phyloP scores from a whole-genome alignment of 1,140 invertebrate species.

The Berghia stephanieae region DNA sequence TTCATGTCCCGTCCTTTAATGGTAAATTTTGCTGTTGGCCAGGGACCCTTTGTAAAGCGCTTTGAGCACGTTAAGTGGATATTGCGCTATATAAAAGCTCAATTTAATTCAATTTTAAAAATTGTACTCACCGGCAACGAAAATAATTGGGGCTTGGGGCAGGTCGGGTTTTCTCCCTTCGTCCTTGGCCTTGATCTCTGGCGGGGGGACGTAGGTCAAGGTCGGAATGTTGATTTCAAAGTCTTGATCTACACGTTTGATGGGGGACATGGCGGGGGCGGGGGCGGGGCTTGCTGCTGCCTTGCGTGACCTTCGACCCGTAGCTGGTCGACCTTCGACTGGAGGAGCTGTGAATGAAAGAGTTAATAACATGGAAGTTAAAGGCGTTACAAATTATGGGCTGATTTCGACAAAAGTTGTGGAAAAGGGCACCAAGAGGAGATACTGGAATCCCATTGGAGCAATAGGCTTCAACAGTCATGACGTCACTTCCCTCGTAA shows the following conservation, averaged over 20 bases:
- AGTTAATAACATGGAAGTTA: neutral
- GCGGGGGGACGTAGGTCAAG: constrained; percentile 35
- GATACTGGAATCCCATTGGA: too few species aligned
- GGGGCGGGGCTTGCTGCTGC: neutral
- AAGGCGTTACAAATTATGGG: too few species aligned
- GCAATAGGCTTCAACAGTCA: too few species aligned
- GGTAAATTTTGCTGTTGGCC: too few species aligned
- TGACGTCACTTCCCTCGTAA: too few species aligned
- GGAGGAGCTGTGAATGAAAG: constrained; percentile 29
- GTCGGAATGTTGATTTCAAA: neutral
- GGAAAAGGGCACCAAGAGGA: too few species aligned
- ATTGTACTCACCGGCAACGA: constrained; percentile 48
- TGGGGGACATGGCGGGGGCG: constrained; percentile 17
- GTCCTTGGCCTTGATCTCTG: constrained; percentile 47
- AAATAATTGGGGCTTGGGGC: constrained; percentile 53
- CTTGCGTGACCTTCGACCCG: neutral
- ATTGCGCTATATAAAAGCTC: neutral
- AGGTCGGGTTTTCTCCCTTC: constrained; percentile 51
- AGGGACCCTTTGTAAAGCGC: too few species aligned
- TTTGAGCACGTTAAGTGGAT: too few species aligned
- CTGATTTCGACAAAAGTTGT: too few species aligned
- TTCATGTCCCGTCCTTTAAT: too few species aligned
- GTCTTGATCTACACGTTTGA: constrained; percentile 2
- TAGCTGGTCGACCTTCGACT: constrained; percentile 18
- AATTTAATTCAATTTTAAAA: neutral